These are phyloP conservation scores for Poeciliopsis occidentalis DNA, from an alignment of 2,113 vertebrate species.

Conservation along the genomic window DNA sequence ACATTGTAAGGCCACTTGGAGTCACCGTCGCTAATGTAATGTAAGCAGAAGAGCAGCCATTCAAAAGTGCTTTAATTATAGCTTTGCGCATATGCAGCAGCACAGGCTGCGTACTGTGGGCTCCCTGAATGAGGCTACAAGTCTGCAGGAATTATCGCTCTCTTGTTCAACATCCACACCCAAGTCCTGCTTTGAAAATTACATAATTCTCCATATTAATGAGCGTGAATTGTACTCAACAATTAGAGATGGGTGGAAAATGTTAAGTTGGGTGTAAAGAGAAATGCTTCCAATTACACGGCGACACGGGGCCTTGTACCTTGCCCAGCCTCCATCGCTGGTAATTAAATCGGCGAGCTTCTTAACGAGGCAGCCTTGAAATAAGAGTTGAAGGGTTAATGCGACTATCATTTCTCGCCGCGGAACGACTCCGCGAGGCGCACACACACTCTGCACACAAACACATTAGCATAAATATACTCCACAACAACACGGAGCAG, in stretches of 20 bases:
- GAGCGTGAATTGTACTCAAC: slow-evolving; percentile 68
- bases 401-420: slow-evolving; percentile 73
- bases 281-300: slow-evolving; percentile 72
- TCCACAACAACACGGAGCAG: too few species aligned
- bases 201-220: slow-evolving; percentile 75
- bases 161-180: slow-evolving; percentile 45
- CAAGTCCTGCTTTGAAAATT: slow-evolving; percentile 67
- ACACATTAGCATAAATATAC: slow-evolving; percentile 55
- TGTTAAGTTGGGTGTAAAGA: slow-evolving; percentile 74
- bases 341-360: slow-evolving; percentile 77
- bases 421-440: slow-evolving; percentile 68
- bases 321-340: slow-evolving; percentile 62
- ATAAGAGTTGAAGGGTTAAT: slow-evolving; percentile 79
- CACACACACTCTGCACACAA: slow-evolving; percentile 25
- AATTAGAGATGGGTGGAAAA: slow-evolving; percentile 74
- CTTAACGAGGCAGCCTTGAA: slow-evolving; percentile 76
- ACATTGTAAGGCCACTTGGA: slow-evolving; percentile 8
- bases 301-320: slow-evolving; percentile 73
- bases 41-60: slow-evolving; percentile 34
- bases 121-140: slow-evolving; percentile 26
- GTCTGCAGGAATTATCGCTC: slow-evolving; percentile 38
- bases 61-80: slow-evolving; percentile 57
- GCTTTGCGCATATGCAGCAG: slow-evolving; percentile 38
- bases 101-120: slow-evolving; percentile 8
- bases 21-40: slow-evolving; percentile 34